Percentiles rank a stretch among this genome's conserved stretches.
Evolutionary conservation across 2,797 vertebrate genomes (phyloP).

Genomic region (Sarcoramphus papa): DNA sequence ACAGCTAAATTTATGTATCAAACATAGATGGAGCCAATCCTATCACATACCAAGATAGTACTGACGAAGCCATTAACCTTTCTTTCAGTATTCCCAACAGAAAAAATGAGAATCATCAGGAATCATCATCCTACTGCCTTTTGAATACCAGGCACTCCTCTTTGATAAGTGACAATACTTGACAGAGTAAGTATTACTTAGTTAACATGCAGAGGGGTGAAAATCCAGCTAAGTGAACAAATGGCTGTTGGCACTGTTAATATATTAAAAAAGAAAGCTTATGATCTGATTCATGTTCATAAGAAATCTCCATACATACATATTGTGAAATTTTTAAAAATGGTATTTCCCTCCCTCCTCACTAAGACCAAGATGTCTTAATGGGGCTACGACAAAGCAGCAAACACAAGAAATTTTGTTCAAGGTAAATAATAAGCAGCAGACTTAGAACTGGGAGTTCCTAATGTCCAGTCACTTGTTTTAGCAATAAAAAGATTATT

Average conservation of each 20-base stretch:
- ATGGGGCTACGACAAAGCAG: not conserved
- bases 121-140: not conserved
- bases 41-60: not conserved
- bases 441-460: not conserved
- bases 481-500: not conserved
- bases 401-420: not conserved
- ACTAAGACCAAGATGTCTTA: not conserved
- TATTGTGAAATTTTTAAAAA: not conserved
- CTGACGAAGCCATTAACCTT: not conserved
- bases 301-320: not conserved
- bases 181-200: not conserved
- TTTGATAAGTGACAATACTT: not conserved
- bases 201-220: not conserved
- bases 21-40: not conserved
- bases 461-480: not conserved
- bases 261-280: not conserved
- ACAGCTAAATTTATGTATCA: not conserved
- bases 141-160: not conserved
- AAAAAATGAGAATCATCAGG: rapidly evolving
- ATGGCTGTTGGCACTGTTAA: not conserved
- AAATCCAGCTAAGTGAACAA: not conserved
- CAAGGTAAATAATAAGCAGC: not conserved
- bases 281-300: not conserved
- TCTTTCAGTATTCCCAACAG: not conserved
- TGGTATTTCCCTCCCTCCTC: not conserved